Conservation (phyloP, 2,113 vertebrate genomes). For the Cyprinodon brontotheroides region DNA sequence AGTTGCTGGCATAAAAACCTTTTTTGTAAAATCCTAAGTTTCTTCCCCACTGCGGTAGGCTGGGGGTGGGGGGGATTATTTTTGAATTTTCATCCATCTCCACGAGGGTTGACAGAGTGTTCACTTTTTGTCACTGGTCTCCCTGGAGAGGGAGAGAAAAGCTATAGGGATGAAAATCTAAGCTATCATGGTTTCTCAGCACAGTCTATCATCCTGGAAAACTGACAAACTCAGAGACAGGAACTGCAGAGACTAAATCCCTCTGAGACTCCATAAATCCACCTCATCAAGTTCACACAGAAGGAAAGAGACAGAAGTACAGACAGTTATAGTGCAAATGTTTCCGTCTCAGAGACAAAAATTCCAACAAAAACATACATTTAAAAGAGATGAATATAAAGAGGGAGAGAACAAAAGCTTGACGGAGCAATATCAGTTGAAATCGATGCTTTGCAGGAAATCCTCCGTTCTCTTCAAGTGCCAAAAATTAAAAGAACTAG, state of each 20-base stretch:
- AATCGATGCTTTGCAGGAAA: background rate
- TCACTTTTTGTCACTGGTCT: conserved; percentile 51
- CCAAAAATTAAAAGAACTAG: background rate
- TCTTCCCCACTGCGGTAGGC: conserved; percentile 22
- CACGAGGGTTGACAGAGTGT: conserved; percentile 47
- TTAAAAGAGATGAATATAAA: background rate
- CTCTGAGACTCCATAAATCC: conserved; percentile 28
- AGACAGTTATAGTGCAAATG: conserved; percentile 17
- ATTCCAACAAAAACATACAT: background rate
- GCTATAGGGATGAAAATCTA: conserved; percentile 41
- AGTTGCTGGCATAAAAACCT: conserved; percentile 25
- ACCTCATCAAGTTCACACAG: conserved; percentile 36
- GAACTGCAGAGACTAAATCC: conserved; percentile 43
- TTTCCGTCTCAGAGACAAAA: conserved; percentile 11
- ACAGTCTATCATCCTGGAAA: conserved; percentile 39
- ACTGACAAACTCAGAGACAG: conserved; percentile 29
- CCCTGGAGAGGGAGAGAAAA: conserved; percentile 37
- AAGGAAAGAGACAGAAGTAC: conserved; percentile 2
- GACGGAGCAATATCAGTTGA: background rate
- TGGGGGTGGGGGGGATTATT: conserved; percentile 45
- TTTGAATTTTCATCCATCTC: conserved; percentile 29
- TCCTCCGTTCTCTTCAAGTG: too few species aligned
- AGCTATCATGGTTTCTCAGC: conserved; percentile 36
- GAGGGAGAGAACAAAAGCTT: background rate
- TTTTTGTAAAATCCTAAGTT: conserved; percentile 15